Evolutionary conservation across 1,140 invertebrate genomes (phyloP).

Genomic region (Meloidogyne exigua): DNA sequence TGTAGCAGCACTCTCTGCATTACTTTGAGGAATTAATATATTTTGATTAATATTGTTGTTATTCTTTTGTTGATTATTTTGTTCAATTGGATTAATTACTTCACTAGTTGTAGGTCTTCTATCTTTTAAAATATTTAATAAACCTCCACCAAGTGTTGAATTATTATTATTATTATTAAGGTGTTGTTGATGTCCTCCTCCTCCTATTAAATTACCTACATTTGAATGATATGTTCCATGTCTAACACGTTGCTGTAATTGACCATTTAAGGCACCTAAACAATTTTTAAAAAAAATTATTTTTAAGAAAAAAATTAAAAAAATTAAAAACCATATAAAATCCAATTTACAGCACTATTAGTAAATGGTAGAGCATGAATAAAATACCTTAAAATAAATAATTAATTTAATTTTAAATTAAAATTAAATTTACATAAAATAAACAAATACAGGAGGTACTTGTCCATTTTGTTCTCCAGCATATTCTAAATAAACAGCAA

Average conservation of each 20-base stretch:
- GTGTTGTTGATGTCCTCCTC: not conserved
- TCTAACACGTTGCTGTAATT: conserved; percentile 51
- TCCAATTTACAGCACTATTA: conserved; percentile 63
- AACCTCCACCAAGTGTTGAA: not conserved
- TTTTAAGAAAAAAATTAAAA: not conserved
- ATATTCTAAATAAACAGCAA: conserved; percentile 61
- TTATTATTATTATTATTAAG: not conserved
- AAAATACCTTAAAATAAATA: conserved; percentile 49
- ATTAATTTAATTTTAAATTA: not conserved
- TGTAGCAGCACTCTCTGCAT: not conserved
- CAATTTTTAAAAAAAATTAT: conserved; percentile 4
- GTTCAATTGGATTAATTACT: conserved; percentile 11
- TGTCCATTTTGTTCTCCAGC: conserved; percentile 49
- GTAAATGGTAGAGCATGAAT: conserved; percentile 63
- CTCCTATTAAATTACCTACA: not conserved
- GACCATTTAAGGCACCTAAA: conserved; percentile 59
- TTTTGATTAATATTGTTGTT: too few relatives aligned
- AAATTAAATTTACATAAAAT: conserved; percentile 41
- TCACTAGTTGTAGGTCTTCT: conserved; percentile 5
- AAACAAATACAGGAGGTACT: conserved; percentile 62
- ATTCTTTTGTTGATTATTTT: conserved; percentile 4
- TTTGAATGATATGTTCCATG: conserved; percentile 20
- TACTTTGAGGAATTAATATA: not conserved
- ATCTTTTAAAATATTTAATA: not conserved
- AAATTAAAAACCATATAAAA: conserved; percentile 52